Evolutionary conservation across 2,888 invertebrate genomes (phyloP).

Genomic region (Tenthredo amoena): DNA sequence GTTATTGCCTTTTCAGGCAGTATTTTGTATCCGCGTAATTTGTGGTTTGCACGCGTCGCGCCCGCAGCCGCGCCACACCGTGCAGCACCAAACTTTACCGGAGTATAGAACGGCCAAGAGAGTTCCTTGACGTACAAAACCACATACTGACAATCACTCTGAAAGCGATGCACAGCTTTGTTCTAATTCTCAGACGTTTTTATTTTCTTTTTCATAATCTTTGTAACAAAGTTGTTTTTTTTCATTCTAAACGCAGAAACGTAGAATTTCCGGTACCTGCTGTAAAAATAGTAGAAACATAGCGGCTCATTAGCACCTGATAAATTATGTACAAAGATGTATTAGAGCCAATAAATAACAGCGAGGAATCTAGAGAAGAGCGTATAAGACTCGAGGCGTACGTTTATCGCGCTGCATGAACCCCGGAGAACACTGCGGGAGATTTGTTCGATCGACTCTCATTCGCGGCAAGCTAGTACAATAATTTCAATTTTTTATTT

Average conservation of each 20-base stretch:
- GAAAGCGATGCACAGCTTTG: not conserved
- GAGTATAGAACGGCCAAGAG: not conserved
- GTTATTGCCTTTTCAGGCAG: constrained; percentile 47
- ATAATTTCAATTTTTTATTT: constrained; percentile 45
- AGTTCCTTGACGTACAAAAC: not conserved
- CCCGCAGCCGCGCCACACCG: not conserved
- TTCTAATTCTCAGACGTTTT: not conserved
- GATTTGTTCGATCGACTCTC: constrained; percentile 24
- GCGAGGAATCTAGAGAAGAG: not conserved
- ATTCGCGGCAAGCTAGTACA: constrained; percentile 39
- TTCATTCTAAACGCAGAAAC: not conserved
- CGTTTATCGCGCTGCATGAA: constrained; percentile 45
- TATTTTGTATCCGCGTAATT: constrained; percentile 49
- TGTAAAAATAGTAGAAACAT: not conserved
- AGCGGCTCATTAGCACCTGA: constrained; percentile 45
- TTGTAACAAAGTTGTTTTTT: not conserved
- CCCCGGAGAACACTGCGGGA: constrained; percentile 37
- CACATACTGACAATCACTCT: not conserved
- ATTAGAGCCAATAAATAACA: constrained; percentile 30
- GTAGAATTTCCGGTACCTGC: not conserved
- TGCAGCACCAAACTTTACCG: not conserved
- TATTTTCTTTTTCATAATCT: not conserved
- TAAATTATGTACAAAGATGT: constrained; percentile 31
- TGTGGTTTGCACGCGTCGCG: constrained; percentile 40
- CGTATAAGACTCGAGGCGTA: constrained; percentile 1